Conservation (phyloP, 2,797 vertebrate genomes). For the Graptemys geographica region DNA sequence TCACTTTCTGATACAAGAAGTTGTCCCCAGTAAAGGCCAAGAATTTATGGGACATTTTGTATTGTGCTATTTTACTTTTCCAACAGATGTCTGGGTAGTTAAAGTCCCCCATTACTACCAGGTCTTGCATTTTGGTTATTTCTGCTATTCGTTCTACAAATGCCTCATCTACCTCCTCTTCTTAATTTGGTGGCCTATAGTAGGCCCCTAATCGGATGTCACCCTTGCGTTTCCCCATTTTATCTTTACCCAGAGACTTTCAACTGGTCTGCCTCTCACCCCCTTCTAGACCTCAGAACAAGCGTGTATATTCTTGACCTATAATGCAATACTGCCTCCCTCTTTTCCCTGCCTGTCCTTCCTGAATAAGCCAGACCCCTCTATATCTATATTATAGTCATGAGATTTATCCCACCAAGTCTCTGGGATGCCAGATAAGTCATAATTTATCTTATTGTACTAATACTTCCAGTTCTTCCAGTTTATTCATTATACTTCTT, state of each 20-base stretch:
- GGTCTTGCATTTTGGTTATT: background rate
- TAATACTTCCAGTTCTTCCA: background rate
- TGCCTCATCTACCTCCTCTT: background rate
- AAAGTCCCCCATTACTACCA: background rate
- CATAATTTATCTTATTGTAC: background rate
- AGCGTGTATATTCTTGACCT: background rate
- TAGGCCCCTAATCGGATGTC: background rate
- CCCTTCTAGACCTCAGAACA: background rate
- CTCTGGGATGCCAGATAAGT: background rate
- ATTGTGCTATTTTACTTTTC: background rate
- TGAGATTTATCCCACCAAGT: background rate
- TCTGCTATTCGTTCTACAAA: background rate
- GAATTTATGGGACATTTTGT: background rate
- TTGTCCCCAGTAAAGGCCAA: background rate
- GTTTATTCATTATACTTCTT: background rate
- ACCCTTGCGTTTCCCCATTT: background rate
- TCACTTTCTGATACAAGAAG: background rate
- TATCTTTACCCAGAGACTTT: background rate
- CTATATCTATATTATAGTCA: background rate
- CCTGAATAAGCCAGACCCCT: background rate
- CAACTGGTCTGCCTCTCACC: background rate
- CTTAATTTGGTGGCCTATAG: background rate
- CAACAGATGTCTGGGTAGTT: background rate
- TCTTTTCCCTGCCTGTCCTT: background rate
- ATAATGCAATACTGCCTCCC: background rate